Evolutionary conservation across 2,888 invertebrate genomes (phyloP), one percentile per base, ranked within the genome.

Genomic region (Rosalia funebris): DNA sequence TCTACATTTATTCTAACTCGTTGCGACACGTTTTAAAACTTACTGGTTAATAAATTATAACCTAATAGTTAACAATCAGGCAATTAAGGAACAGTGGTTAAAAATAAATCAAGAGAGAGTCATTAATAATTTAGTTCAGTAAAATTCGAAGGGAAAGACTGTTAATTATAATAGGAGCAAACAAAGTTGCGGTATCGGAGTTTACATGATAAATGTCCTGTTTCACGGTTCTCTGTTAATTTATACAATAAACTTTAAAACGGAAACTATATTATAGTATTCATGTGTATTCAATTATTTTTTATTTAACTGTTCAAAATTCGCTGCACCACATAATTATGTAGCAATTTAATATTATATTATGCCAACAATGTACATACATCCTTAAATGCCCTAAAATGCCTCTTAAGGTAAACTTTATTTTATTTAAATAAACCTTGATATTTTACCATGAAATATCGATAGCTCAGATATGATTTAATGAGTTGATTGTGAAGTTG

Each of bases 121-220:
- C 39, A 50, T 50, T 50, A 50, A 50, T 50, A 50, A 39, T 37
- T 20, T 50, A 50, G 50, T 39, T 50, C 14, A 20, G 39, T 37
- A 25, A 31, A 37, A 50, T 50, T 39, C 50, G 50, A 50, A 50
- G 31, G 39, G 25, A 50, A n/a, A n/a, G n/a, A 48, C 17, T 48
- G 48, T 48, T 48, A 48, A 48, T 48, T 48, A 48, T 19, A 48
- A 39, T 39, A 39, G 39, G 20, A 50, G 50, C 34, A 50, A 50
- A 50, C 50, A 37, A 39, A 50, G 39, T 36, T 16, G 50, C 2
- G 39, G 50, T 58, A 62, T 62, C 56, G 59, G 59, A 56, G 57
- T 63, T 52, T 63, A 59, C 48, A 57, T 58, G 59, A 63, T 63
- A 60, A 63, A 63, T 63, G 59, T 57, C 52, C 39, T 48, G 59